Conservation (phyloP, 2,113 vertebrate species). For the Pituophis catenifer region DNA sequence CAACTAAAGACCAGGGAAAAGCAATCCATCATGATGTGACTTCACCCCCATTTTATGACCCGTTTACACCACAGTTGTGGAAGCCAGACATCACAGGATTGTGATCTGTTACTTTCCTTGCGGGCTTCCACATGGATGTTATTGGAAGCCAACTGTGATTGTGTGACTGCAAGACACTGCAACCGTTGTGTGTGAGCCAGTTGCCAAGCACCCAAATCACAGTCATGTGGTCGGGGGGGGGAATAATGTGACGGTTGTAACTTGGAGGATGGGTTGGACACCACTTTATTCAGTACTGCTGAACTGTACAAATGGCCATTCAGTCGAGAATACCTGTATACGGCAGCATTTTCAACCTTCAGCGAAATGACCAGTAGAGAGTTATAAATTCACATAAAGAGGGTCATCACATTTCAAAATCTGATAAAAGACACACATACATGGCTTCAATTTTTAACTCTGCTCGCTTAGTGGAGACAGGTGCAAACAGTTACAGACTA, state of each 20-base stretch:
- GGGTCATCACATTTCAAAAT: neutral
- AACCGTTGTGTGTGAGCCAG: neutral
- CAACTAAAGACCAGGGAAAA: neutral
- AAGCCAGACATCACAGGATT: neutral
- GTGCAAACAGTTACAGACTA: neutral
- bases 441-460: neutral
- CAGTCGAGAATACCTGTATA: neutral
- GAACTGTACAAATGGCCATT: too few relatives aligned
- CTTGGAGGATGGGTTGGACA: neutral
- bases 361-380: neutral
- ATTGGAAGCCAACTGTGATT: neutral
- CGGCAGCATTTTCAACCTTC: constrained; percentile 2
- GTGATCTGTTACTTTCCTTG: neutral
- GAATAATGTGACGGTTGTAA: neutral
- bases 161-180: neutral
- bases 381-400: constrained; percentile 36
- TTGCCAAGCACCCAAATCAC: neutral
- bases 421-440: neutral
- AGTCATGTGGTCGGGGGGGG: neutral
- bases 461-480: neutral
- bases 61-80: neutral
- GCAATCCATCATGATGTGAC: neutral
- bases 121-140: neutral
- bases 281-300: too few relatives aligned
- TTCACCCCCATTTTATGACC: neutral